These are phyloP conservation scores for Ctenosaura bakeri DNA, from an alignment of 2,797 vertebrate species.

Conservation along the genomic window DNA sequence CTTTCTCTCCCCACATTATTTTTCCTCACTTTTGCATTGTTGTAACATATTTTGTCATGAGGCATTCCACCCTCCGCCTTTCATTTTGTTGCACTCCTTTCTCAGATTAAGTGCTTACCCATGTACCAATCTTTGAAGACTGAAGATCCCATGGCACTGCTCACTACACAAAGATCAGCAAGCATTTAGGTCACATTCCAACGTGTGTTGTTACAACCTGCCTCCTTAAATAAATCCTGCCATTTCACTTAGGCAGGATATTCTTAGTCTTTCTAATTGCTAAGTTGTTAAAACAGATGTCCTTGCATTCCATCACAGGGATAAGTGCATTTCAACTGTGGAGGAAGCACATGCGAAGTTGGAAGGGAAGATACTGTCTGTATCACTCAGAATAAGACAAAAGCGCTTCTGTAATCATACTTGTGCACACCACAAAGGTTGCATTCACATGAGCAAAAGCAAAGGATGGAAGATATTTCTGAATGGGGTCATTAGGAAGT, in stretches of 20 bases:
- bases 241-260: neutral
- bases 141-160: slow-evolving; percentile 8
- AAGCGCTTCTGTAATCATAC: neutral
- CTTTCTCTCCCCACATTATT: neutral
- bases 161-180: slow-evolving; percentile 26
- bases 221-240: slow-evolving; percentile 49
- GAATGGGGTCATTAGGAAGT: neutral
- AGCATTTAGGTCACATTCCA: slow-evolving; percentile 39
- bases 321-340: neutral
- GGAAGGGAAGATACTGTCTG: neutral
- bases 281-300: slow-evolving; percentile 16
- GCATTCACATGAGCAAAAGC: neutral
- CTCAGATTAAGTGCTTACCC: neutral
- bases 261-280: slow-evolving; percentile 30
- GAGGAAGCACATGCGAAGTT: neutral
- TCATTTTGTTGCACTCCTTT: neutral
- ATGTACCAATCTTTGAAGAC: neutral
- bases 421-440: neutral
- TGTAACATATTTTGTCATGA: neutral
- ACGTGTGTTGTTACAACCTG: slow-evolving; percentile 31
- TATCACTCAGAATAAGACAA: neutral
- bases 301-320: accelerated
- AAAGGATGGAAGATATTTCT: neutral
- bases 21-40: slow-evolving; percentile 25
- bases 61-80: neutral